phyloP scores from a whole-genome alignment of 2,113 vertebrate species.

The Cyanoramphus novaezelandiae region DNA sequence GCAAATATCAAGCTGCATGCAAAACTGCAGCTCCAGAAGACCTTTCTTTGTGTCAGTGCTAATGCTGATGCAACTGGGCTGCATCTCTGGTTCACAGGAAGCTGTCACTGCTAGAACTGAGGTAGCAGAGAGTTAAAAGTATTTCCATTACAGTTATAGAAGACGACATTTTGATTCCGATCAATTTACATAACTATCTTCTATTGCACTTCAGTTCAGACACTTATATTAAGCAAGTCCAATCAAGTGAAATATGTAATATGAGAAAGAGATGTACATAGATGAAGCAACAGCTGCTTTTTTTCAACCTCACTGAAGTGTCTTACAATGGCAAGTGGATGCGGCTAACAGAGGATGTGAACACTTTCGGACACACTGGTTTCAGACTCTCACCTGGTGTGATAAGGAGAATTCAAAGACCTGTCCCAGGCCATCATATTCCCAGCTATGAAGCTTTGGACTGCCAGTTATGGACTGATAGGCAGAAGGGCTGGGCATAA shows the following conservation, averaged over 20 bases:
- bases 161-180: background rate
- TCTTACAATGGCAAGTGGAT: background rate
- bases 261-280: background rate
- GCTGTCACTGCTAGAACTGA: fast-evolving
- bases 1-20: too few species aligned
- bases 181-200: background rate
- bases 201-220: background rate
- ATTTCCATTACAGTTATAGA: background rate
- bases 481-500: background rate
- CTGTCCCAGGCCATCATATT: background rate
- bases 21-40: background rate
- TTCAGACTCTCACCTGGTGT: fast-evolving
- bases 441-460: background rate
- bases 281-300: background rate
- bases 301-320: background rate
- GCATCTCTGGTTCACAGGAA: background rate
- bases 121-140: background rate
- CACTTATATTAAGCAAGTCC: background rate
- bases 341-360: background rate
- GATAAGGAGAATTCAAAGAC: fast-evolving
- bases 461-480: fast-evolving
- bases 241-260: background rate
- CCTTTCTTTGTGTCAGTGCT: background rate
- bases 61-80: fast-evolving
- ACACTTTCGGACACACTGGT: background rate